A percentile compares a stretch with the other conserved stretches of the same genome.
phyloP scores from a whole-genome alignment of 2,888 invertebrate species.

The Ellobium chinense region DNA sequence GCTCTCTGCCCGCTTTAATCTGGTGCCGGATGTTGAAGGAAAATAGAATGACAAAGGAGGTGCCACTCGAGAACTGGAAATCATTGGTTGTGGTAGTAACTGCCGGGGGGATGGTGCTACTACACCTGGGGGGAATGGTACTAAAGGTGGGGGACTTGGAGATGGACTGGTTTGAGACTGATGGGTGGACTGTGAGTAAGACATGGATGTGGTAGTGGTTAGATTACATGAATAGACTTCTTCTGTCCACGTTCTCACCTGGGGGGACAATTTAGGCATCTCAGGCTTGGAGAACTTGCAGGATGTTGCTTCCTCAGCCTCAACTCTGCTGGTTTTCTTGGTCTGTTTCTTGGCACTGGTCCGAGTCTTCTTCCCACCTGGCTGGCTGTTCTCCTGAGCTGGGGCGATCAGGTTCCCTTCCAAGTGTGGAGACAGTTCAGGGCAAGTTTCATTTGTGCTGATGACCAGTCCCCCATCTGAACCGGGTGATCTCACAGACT shows the following conservation, averaged over 20 bases:
- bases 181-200: slow-evolving; percentile 1
- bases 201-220: neutral
- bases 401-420: slow-evolving; percentile 25
- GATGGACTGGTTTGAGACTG: neutral
- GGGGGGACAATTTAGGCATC: slow-evolving; percentile 27
- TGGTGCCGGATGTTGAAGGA: neutral
- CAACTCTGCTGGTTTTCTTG: neutral
- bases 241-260: slow-evolving; percentile 41
- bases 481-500: neutral
- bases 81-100: slow-evolving; percentile 64
- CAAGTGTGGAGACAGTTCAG: slow-evolving; percentile 20
- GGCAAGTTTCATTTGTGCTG: neutral
- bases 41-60: slow-evolving; percentile 30
- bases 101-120: slow-evolving; percentile 39
- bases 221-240: slow-evolving; percentile 23
- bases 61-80: slow-evolving; percentile 60
- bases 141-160: slow-evolving; percentile 1
- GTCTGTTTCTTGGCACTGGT: neutral
- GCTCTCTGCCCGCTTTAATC: neutral
- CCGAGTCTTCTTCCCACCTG: neutral
- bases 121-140: neutral
- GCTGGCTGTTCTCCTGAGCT: neutral
- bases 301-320: slow-evolving; percentile 1
- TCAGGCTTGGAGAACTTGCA: slow-evolving; percentile 9
- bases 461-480: neutral